Conservation (phyloP, 2,113 vertebrate genomes). For the Salvelinus sp. region DNA sequence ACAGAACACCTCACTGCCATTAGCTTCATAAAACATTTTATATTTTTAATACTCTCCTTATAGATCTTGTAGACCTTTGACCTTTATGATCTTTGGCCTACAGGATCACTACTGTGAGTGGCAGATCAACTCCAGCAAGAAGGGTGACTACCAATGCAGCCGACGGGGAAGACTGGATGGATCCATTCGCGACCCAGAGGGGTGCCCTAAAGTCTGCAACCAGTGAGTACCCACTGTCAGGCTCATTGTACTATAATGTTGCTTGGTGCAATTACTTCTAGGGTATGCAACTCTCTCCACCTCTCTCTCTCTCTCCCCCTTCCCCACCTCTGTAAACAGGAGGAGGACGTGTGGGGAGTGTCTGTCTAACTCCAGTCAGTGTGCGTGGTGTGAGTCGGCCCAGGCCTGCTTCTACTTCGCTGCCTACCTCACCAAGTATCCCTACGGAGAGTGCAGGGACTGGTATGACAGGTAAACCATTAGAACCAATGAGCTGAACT, state of each 20-base stretch:
- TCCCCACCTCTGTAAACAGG: constrained; percentile 56
- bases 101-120: constrained; percentile 89
- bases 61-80: too few relatives aligned
- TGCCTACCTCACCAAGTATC: constrained; percentile 90
- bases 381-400: constrained; percentile 92
- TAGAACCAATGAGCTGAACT: background rate
- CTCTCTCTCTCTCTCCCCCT: background rate
- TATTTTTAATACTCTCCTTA: too few relatives aligned
- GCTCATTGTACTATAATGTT: too few relatives aligned
- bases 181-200: constrained; percentile 77
- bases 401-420: constrained; percentile 90
- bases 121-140: constrained; percentile 88
- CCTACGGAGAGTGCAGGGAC: constrained; percentile 87
- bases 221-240: constrained; percentile 73
- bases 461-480: constrained; percentile 88
- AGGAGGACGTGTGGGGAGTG: constrained; percentile 84
- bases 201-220: constrained; percentile 85
- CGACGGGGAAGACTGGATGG: constrained; percentile 82
- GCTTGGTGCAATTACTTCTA: too few relatives aligned
- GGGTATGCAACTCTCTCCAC: too few relatives aligned
- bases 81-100: constrained; percentile 8
- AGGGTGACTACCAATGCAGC: constrained; percentile 86
- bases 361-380: constrained; percentile 91
- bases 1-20: background rate
- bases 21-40: too few relatives aligned